Base-by-base conservation (phyloP, 1,140 invertebrate genomes). In the Nasonia vitripennis region DNA sequence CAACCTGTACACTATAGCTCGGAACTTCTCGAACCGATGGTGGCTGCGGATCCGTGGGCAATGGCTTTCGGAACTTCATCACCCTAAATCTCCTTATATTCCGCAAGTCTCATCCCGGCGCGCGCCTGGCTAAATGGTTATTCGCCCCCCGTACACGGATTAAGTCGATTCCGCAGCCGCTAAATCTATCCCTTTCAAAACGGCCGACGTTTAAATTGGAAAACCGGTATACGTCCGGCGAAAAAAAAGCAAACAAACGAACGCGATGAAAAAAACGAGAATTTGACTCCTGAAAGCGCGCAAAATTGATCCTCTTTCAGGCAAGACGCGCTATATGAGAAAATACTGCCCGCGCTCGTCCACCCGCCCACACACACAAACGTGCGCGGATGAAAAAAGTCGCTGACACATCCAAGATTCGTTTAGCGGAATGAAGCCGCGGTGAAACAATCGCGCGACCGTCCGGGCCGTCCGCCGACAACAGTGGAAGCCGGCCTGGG, bases 381-480 rank as follows among this genome's bases (percentile, higher is more conserved):
- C 7, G 5, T 1, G 17, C 2, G n/a, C 20, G 23, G 77, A 62
- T n/a, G 11, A 55, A 23, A 55, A 80, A 80, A 67, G n/a, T 20
- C 23, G 51, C 55, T 62, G 78, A 80, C 78, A 67, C 78, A 68
- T 68, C 77, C 48, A 68, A 68, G 55, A 37, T 62, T 37, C 78
- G 55, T 80, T 62, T 80, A 80, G 78, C 78, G 27, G 78, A 68
- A 68, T 41, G 55, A 41, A 67, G 51, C 51, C n/a, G 62, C n/a
- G 62, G 37, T n/a, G 62, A 80, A 68, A 68, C n/a, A 55, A 78
- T 55, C 17, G 75, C 7, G 75, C n/a, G 75, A 27, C 17, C 70
- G 70, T 34, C 70, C 23, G 27, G 12, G 70, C 20, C 5, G 55
- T 0, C 27, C 48, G n/a, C 70, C 48, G n/a, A 31, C 79, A 81